Conservation (phyloP, 2,113 vertebrate species). For the Siniperca chuatsi region DNA sequence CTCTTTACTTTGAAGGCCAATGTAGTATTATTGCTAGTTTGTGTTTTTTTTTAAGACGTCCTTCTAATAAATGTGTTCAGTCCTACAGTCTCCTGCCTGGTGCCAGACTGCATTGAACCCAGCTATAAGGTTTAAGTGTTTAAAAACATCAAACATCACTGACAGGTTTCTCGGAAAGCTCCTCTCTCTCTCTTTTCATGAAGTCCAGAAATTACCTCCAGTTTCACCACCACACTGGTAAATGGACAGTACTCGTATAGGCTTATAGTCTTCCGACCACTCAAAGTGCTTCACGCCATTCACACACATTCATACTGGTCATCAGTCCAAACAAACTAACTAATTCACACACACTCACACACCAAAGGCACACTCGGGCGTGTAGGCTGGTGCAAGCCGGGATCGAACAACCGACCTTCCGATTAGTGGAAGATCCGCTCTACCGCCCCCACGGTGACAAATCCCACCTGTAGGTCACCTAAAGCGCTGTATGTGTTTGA, state of each 20-base stretch:
- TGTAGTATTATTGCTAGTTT: constrained; percentile 42
- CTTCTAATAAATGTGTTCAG: constrained; percentile 71
- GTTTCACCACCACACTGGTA: constrained; percentile 35
- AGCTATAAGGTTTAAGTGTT: constrained; percentile 29
- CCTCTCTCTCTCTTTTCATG: constrained; percentile 5
- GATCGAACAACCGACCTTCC: too few species aligned
- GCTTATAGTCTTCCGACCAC: too few species aligned
- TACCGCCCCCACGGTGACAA: neutral
- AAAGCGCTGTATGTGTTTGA: constrained; percentile 8
- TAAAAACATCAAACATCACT: constrained; percentile 47
- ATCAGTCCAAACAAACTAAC: too few species aligned
- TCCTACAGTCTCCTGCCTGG: constrained; percentile 39
- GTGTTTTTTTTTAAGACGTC: constrained; percentile 54
- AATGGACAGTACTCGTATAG: too few species aligned
- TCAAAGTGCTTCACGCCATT: too few species aligned
- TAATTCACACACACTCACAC: too few species aligned
- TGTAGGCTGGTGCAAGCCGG: too few species aligned
- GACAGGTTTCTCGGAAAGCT: constrained; percentile 41
- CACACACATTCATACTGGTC: too few species aligned
- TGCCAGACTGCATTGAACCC: constrained; percentile 28
- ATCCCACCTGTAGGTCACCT: constrained; percentile 35
- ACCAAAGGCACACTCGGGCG: too few species aligned
- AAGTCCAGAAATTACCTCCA: constrained; percentile 15
- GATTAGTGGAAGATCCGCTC: too few species aligned
- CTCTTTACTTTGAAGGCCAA: constrained; percentile 14